Base-by-base conservation (phyloP, 2,797 vertebrate genomes). In the Anguilla obscura region DNA sequence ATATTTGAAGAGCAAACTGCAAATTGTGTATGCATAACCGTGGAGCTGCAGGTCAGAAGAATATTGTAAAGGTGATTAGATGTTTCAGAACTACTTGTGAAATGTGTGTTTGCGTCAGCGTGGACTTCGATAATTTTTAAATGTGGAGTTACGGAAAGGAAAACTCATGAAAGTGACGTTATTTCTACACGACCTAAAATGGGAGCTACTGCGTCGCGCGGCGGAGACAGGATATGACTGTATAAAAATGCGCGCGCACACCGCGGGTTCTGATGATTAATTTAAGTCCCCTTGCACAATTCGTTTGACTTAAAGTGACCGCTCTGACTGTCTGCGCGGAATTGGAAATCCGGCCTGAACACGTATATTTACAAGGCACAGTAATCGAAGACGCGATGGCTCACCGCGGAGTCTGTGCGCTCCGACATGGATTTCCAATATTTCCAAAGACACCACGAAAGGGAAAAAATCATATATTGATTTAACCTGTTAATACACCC, bases 381-480 rank as follows among this genome's bases (percentile, higher is more conserved):
- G 85, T 84, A 69, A 89, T 79, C 91, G 89, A 88, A 89, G 89
- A 83, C 91, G 79, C 89, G 86, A 90, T 90, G 89, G 88, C 89
- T 84, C 21, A 91, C 85, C 69, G 40, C 56, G 63, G 58, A n/a
- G 54, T 63, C 88, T 48, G 56, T 90, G 89, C 87, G 88, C 89
- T 85, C 60, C 85, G 87, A 91, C 88, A 94, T 93, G 92, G 91
- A 94, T 94, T 94, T 94, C 87, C 93, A 89, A 91, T 93, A 90
- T 33, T 88, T 89, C 89, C 27, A 74, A 52, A 84, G 91, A 92
- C 89, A 80, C 90, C 87, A 90, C 92, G 91, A 33, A 60, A 92
- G 90, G 89, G 91, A 93, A 89, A 91, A 89, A 92, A 92, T 89
- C 92, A 93, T 92, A 90, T 92, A 93, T 94, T 92, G 94, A 94